A percentile compares a stretch with the other conserved stretches of the same genome.
Evolutionary conservation across 2,113 vertebrate species (phyloP).

Genomic region (Stomatorhinus ivindoensis): DNA sequence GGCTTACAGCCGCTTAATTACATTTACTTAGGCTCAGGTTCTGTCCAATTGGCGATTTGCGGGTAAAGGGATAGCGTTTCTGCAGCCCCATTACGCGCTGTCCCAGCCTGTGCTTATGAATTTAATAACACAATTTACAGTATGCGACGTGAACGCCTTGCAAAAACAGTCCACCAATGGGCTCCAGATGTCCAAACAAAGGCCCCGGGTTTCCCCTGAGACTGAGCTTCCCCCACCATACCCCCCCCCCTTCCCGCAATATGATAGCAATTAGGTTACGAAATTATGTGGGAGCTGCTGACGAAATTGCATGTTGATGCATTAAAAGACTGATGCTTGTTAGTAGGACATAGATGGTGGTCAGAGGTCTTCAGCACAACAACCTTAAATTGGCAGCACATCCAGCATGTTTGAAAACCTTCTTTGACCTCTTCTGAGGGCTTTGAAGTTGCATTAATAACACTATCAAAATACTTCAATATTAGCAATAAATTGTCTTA

Average conservation of each 20-base stretch:
- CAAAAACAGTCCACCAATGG: constrained; percentile 36
- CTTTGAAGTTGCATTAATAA: neutral
- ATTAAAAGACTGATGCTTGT: constrained; percentile 7
- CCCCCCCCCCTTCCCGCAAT: neutral
- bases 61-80: neutral
- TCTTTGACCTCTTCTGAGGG: neutral
- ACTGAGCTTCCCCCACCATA: neutral
- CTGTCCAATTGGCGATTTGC: constrained; percentile 10
- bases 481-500: neutral
- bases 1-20: constrained; percentile 23
- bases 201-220: constrained; percentile 11
- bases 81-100: neutral
- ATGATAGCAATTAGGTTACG: constrained; percentile 25
- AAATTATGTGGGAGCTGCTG: constrained; percentile 1
- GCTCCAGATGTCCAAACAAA: constrained; percentile 41
- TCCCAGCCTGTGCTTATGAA: constrained; percentile 31
- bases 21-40: constrained; percentile 26
- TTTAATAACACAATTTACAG: constrained; percentile 42
- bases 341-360: neutral
- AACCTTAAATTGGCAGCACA: neutral
- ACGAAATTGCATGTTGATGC: constrained; percentile 15
- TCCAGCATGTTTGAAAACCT: neutral
- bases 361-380: neutral
- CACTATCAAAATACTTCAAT: neutral
- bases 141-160: constrained; percentile 36